These are phyloP conservation scores for Drymodes brunneopygia DNA, from an alignment of 2,113 vertebrate species.

Conservation along the genomic window DNA sequence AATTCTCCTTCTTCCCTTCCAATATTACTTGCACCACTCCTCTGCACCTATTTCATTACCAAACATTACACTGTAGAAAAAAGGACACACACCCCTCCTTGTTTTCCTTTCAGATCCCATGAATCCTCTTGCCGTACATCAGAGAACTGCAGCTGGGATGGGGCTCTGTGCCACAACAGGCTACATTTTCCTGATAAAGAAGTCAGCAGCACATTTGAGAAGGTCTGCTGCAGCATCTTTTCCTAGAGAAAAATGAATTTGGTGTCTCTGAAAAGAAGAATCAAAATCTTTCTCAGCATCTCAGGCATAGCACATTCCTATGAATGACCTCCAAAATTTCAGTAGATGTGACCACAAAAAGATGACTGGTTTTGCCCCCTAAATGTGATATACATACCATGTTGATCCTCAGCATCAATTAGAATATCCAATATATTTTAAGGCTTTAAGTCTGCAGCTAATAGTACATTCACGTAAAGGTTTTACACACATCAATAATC, in stretches of 20 bases:
- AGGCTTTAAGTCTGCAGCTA: not conserved
- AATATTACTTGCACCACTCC: not conserved
- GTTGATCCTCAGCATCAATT: not conserved
- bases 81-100: not conserved
- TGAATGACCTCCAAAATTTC: not conserved
- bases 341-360: not conserved
- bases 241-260: not conserved
- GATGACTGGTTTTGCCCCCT: accelerated
- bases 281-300: not conserved
- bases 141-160: not conserved
- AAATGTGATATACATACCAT: not conserved
- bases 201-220: not conserved
- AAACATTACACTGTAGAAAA: not conserved
- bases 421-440: not conserved
- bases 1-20: not conserved
- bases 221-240: not conserved
- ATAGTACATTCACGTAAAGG: not conserved
- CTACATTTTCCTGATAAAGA: not conserved
- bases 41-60: not conserved
- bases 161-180: not conserved
- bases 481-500: not conserved
- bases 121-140: not conserved
- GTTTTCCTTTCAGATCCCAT: not conserved
- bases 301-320: not conserved
- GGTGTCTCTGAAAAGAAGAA: not conserved